Evolutionary conservation across 2,888 invertebrate species (phyloP), one percentile per base, ranked within the genome.

Genomic region (Pristionchus fissidentatus): DNA sequence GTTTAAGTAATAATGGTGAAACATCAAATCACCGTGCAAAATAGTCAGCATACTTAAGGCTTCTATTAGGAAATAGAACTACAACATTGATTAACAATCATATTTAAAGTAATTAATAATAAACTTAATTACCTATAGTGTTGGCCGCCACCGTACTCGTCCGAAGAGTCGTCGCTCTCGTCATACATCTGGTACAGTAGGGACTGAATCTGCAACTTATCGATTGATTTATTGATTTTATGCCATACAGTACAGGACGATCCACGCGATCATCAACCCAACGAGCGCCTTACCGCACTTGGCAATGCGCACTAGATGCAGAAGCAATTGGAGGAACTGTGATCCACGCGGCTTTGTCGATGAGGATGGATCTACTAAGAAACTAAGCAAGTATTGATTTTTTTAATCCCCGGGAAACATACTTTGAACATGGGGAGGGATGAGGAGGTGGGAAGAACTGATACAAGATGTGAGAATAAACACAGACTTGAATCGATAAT

Each of bases 151-250:
- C 52, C 73, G 55, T 70, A 83, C 52, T 85, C 82, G 41, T 83
- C 73, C 49, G 62, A 78, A 38, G 84, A 85, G 52, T 86, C 86
- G 35, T 86, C 86, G 46, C 86, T 86, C 55, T 86, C 86, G 22
- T 85, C 86, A 52, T 84, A 86, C 80, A 83, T 85, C 43, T 57
- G 38, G 38, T 52, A 79, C 38, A 79, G 70, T 70, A 70, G 70
- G 70, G 70, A 70, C 70, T 70, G 70, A 70, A 70, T 70, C 70
- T 70, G 41, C 26, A 70, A 70, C n/a, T 43, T 32, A 41, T 41
- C 35, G 19, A 55, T 55, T 13, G 5, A 38, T 22, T 41, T 5
- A 43, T n/a, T 7, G 22, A 66, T n/a, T n/a, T n/a, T n/a, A n/a
- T n/a, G 7, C n/a, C n/a, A n/a, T n/a, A n/a, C 80, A 43, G 29